Percentiles rank a stretch among this genome's conserved stretches.
These are phyloP conservation scores for Biston betularia DNA, from an alignment of 2,888 invertebrate species.

Conservation along the genomic window DNA sequence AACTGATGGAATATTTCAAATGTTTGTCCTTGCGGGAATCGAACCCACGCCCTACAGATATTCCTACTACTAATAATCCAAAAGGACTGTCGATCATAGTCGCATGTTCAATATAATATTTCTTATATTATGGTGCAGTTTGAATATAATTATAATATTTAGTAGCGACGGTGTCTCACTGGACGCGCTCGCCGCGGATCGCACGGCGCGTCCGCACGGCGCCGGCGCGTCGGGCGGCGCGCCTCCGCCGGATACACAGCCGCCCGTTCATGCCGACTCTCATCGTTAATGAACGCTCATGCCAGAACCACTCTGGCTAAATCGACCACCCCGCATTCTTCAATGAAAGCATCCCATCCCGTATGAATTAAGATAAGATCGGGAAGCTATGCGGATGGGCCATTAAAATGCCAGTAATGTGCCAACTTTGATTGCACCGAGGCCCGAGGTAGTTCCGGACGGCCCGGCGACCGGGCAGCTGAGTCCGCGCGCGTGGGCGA, in stretches of 20 bases:
- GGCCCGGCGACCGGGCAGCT: conserved; percentile 48
- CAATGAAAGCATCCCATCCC: conserved; percentile 58
- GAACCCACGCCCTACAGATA: no score
- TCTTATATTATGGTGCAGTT: not conserved
- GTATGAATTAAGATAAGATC: conserved; percentile 78
- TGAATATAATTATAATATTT: no score
- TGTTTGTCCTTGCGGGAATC: no score
- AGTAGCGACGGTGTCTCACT: not conserved
- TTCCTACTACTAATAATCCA: no score
- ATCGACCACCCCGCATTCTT: conserved; percentile 70
- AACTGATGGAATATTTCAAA: no score
- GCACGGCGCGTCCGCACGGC: no score
- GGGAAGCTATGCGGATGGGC: conserved; percentile 75
- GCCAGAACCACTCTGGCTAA: conserved; percentile 62
- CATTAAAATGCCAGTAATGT: conserved; percentile 79
- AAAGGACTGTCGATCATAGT: no score
- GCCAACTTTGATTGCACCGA: conserved; percentile 73
- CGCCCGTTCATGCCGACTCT: conserved; percentile 75
- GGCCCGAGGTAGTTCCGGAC: conserved; percentile 61
- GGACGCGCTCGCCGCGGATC: no score
- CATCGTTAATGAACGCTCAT: conserved; percentile 61
- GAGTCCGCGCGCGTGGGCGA: conserved; percentile 61
- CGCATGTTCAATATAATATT: no score
- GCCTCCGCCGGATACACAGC: conserved; percentile 72
- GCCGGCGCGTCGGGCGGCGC: conserved; percentile 44